phyloP scores from a whole-genome alignment of 2,797 vertebrate species.

The Botia almorhae region DNA sequence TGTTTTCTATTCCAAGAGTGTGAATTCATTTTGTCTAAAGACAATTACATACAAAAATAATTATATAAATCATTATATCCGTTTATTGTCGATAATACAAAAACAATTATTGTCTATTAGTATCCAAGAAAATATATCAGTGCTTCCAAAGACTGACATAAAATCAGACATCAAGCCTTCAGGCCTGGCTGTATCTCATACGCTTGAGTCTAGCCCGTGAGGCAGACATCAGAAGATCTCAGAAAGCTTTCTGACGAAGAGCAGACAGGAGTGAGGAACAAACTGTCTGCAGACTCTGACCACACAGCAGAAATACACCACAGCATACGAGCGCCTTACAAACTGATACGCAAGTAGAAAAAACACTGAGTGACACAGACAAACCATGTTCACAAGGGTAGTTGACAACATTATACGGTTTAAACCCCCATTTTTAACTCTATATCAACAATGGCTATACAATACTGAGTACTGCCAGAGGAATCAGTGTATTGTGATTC shows the following conservation, averaged over 20 bases:
- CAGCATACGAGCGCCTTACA: background rate
- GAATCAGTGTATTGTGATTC: too few species aligned
- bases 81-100: background rate
- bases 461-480: too few species aligned
- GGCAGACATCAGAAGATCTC: background rate
- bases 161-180: background rate
- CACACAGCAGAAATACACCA: background rate
- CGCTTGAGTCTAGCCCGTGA: background rate
- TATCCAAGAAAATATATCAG: too few species aligned
- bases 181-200: background rate
- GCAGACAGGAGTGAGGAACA: background rate
- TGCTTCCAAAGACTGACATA: background rate
- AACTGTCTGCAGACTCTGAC: background rate
- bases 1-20: too few species aligned
- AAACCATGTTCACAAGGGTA: too few species aligned
- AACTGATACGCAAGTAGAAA: background rate
- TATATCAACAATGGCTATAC: too few species aligned
- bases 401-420: too few species aligned
- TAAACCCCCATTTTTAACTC: too few species aligned
- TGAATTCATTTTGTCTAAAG: background rate
- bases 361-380: too few species aligned
- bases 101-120: background rate
- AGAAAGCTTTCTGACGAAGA: background rate
- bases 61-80: too few species aligned
- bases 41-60: too few species aligned